Evolutionary conservation across 2,113 vertebrate genomes (phyloP), one percentile per base, ranked within the genome.

Genomic region (Spea multiplicata): DNA sequence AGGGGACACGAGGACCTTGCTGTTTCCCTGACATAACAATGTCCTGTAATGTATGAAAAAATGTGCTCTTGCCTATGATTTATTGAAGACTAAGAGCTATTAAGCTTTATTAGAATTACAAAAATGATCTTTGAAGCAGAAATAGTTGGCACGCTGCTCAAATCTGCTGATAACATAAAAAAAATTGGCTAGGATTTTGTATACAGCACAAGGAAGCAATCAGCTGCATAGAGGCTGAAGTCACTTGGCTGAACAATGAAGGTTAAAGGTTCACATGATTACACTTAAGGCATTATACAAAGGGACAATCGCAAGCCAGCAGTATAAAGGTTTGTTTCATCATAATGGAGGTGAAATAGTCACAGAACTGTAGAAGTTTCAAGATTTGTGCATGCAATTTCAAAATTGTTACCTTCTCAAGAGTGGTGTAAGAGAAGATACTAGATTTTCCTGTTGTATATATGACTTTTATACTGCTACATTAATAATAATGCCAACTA

Each of bases 11-110:
- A 73, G 70, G 70, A 80, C 50, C 13, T 46, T 44, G 50, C 77
- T 73, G 71, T 66, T 80, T 80, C 48, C 59, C 62, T 80, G 77
- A 80, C 77, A 80, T 73, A 73, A 80, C 69, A 55, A 50, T 79
- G 68, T 66, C 76, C 70, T 66, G 76, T 73, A 79, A 66, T 57
- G 77, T 73, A 73, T 73, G 62, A 73, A 72, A 79, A 71, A 73
- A 79, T 57, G 44, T 67, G 77, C 70, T 55, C 62, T 73, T 44
- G 77, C 62, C 77, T 44, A 57, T 80, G 70, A 73, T 80, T 80
- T 80, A 73, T 73, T 44, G 67, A 80, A 73, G 70, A 55, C 49
- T 48, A 59, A 57, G 77, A 57, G 71, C 70, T 67, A 80, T 80
- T 80, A 80, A 12, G 77, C 70, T 57, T 66, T 67, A 73, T 50